A percentile compares a stretch with the other conserved stretches of the same genome.
phyloP scores from a whole-genome alignment of 2,113 vertebrate species.

The Cavia porcellus region DNA sequence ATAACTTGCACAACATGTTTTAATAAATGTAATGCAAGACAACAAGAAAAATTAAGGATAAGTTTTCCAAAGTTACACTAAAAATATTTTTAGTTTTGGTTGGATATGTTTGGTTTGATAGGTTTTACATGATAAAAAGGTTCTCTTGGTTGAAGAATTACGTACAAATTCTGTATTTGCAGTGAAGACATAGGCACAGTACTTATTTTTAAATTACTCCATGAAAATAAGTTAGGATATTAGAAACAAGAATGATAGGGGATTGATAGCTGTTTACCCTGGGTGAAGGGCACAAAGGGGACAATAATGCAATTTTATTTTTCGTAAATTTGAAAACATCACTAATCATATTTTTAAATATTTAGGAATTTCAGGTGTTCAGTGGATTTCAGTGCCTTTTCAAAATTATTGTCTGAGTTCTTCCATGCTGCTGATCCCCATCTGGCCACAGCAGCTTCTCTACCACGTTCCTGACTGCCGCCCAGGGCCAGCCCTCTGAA shows the following conservation, averaged over 20 bases:
- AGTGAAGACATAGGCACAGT: neutral
- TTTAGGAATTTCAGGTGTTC: neutral
- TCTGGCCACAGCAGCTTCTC: too few relatives aligned
- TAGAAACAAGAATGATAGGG: neutral
- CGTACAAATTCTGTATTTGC: neutral
- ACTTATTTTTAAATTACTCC: neutral
- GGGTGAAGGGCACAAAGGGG: too few relatives aligned
- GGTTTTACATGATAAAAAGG: neutral
- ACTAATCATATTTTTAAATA: neutral
- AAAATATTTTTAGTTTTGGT: neutral
- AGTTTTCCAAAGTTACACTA: neutral
- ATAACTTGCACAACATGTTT: neutral
- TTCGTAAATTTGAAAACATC: neutral
- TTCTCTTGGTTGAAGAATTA: neutral
- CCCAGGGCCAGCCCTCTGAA: too few relatives aligned
- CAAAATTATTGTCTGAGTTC: neutral
- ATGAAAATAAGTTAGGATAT: neutral
- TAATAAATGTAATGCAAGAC: neutral
- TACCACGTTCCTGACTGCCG: rapidly evolving
- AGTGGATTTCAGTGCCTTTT: neutral
- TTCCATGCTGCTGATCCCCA: neutral
- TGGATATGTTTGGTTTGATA: neutral
- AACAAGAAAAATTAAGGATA: neutral
- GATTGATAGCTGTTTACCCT: neutral
- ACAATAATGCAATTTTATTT: neutral